Evolutionary conservation across 2,797 vertebrate genomes (phyloP).

Genomic region (Mormyrops attenuatus): DNA sequence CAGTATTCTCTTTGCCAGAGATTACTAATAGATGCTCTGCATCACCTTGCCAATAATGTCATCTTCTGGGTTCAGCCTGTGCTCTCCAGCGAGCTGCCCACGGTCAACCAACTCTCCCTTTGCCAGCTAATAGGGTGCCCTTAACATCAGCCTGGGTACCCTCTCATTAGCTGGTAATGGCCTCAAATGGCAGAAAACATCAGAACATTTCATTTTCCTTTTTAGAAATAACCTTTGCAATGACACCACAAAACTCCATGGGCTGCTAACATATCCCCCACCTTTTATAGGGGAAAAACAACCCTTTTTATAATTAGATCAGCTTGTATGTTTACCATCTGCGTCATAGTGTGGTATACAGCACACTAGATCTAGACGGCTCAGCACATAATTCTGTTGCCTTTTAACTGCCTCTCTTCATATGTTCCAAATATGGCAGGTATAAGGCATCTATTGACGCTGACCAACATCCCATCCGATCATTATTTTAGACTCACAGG

Average conservation of each 20-base stretch:
- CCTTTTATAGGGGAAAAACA: background rate
- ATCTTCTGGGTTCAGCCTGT: background rate
- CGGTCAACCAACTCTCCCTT: background rate
- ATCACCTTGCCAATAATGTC: slow-evolving; percentile 15
- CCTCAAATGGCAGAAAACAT: background rate
- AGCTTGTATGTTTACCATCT: background rate
- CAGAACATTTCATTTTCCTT: background rate
- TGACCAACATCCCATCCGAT: background rate
- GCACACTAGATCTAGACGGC: background rate
- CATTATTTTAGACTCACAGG: background rate
- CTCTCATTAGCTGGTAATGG: slow-evolving; percentile 18
- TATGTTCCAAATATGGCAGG: background rate
- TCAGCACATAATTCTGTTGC: background rate
- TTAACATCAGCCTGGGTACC: background rate
- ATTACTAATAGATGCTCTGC: background rate
- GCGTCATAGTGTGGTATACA: background rate
- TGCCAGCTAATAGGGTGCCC: slow-evolving; percentile 10
- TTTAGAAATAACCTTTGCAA: background rate
- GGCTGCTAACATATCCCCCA: background rate
- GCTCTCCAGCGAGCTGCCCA: background rate
- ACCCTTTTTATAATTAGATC: background rate
- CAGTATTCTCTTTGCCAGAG: background rate
- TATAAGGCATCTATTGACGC: background rate
- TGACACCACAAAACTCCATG: background rate
- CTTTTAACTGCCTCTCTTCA: background rate